phyloP scores from a whole-genome alignment of 2,797 vertebrate genomes.

The Pseudotriccus pelzelni region DNA sequence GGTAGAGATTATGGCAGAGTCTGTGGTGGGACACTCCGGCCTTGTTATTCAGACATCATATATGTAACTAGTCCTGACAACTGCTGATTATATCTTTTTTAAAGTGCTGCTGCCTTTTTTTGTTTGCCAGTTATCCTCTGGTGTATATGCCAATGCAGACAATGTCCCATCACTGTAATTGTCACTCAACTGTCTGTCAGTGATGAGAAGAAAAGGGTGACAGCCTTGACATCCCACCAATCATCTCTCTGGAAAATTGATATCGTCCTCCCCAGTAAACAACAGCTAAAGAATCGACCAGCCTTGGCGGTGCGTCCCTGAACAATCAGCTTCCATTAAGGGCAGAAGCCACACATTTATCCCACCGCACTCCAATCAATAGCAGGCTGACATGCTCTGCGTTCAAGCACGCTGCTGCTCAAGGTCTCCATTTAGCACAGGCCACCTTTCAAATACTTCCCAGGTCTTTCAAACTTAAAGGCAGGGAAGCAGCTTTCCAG shows the following conservation, averaged over 20 bases:
- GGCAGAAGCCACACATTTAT: conserved; percentile 81
- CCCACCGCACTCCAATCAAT: conserved; percentile 76
- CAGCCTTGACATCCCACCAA: conserved; percentile 81
- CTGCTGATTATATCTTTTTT: conserved; percentile 81
- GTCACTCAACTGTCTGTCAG: conserved; percentile 80
- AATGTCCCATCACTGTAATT: conserved; percentile 76
- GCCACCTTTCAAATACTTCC: conserved; percentile 46
- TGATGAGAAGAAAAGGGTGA: conserved; percentile 76
- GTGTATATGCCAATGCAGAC: conserved; percentile 79
- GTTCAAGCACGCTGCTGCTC: conserved; percentile 21
- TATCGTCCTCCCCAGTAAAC: conserved; percentile 83
- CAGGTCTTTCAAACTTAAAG: conserved; percentile 11
- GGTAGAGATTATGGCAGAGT: neutral
- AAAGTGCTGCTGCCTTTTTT: conserved; percentile 69
- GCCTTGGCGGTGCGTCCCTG: conserved; percentile 73
- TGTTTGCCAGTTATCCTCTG: conserved; percentile 79
- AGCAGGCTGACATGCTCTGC: conserved; percentile 61
- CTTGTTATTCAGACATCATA: conserved; percentile 79
- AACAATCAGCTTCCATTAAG: conserved; percentile 84
- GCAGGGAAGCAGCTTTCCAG: neutral
- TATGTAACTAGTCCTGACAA: conserved; percentile 80
- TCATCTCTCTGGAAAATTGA: conserved; percentile 82
- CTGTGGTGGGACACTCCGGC: conserved; percentile 6
- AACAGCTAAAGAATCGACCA: conserved; percentile 81
- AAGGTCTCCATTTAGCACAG: conserved; percentile 68